phyloP scores from a whole-genome alignment of 2,888 invertebrate genomes.

The Polylopha cassiicola region DNA sequence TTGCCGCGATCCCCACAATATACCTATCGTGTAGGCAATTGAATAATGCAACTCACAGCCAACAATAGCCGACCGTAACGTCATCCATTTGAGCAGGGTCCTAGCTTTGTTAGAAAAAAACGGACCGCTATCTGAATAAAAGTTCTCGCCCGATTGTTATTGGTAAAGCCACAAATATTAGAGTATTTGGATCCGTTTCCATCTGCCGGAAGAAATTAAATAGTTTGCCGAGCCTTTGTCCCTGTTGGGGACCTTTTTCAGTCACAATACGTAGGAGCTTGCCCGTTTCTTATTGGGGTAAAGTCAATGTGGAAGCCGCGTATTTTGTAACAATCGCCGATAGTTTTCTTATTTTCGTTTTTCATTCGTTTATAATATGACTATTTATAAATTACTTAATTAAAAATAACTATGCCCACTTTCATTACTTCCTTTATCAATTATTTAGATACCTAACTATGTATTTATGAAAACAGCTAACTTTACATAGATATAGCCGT shows the following conservation, averaged over 20 bases:
- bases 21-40: constrained; percentile 41
- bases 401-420: too few species aligned
- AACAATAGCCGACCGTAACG: constrained; percentile 29
- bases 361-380: too few species aligned
- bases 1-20: constrained; percentile 32
- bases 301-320: too few species aligned
- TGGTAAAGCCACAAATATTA: constrained; percentile 18
- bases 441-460: too few species aligned
- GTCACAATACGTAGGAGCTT: constrained; percentile 2
- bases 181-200: constrained; percentile 17
- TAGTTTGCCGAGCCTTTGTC: constrained; percentile 19
- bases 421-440: too few species aligned
- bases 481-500: too few species aligned
- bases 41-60: constrained; percentile 39
- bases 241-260: constrained; percentile 10
- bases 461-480: too few species aligned
- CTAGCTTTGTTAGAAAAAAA: constrained; percentile 28
- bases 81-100: constrained; percentile 33
- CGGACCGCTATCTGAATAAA: constrained; percentile 15
- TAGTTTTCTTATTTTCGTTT: too few species aligned
- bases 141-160: constrained; percentile 18
- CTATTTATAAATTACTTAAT: too few species aligned
- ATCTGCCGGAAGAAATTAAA: constrained; percentile 21
- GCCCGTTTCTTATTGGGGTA: constrained; percentile 3
- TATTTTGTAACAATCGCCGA: too few species aligned